Conservation (phyloP, 2,888 invertebrate genomes). For the Embidobia sp. region DNA sequence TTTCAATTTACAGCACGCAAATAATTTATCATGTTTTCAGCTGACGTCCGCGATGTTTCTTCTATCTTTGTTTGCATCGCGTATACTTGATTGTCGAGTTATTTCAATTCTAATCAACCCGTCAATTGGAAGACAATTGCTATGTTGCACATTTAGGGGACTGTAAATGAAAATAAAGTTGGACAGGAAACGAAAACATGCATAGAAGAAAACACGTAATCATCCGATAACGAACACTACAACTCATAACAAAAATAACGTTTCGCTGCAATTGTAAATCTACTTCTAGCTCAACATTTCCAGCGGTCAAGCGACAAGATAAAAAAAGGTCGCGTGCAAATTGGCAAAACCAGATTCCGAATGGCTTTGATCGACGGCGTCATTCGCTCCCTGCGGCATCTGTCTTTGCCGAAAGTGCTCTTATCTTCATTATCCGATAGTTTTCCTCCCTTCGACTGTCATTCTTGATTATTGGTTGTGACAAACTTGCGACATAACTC, state of each 20-base stretch:
- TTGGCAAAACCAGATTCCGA: conserved; percentile 67
- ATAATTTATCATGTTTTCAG: conserved; percentile 18
- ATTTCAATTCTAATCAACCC: conserved; percentile 34
- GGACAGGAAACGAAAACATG: conserved; percentile 26
- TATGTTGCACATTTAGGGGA: conserved; percentile 22
- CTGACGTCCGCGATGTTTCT: conserved; percentile 7
- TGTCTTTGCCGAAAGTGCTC: conserved; percentile 51
- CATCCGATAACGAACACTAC: conserved; percentile 48
- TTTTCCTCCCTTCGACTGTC: conserved; percentile 37
- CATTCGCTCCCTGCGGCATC: conserved; percentile 58
- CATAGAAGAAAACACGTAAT: conserved; percentile 39
- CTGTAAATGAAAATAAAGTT: conserved; percentile 48
- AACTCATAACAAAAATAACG: conserved; percentile 68
- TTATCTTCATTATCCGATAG: conserved; percentile 53
- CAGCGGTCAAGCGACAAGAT: conserved; percentile 47
- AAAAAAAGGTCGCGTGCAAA: conserved; percentile 56
- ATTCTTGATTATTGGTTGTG: conserved; percentile 53
- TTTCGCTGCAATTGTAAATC: conserved; percentile 68
- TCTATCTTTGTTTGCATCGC: conserved; percentile 19
- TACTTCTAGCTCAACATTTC: conserved; percentile 67
- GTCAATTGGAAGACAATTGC: conserved; percentile 42
- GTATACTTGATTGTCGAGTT: conserved; percentile 27
- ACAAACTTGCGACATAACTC: conserved; percentile 50
- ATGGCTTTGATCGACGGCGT: conserved; percentile 62
- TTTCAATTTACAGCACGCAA: conserved; percentile 27